Evolutionary conservation across 2,888 invertebrate genomes (phyloP).

Genomic region (Meganola albula): DNA sequence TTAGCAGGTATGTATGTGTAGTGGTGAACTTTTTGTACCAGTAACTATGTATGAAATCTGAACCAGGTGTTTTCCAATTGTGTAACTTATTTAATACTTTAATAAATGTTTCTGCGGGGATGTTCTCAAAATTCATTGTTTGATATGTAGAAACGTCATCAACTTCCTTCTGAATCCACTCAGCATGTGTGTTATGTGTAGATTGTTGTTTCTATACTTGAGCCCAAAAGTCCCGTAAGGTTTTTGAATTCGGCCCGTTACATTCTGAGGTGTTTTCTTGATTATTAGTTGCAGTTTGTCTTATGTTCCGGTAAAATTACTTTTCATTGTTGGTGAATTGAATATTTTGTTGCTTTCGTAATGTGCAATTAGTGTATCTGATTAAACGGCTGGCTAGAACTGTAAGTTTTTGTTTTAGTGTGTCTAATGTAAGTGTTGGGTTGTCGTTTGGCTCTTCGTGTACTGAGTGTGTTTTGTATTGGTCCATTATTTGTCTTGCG

Average conservation of each 20-base stretch:
- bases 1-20: constrained; percentile 1
- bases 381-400: background rate
- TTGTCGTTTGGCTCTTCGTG: background rate
- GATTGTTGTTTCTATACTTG: background rate
- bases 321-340: constrained; percentile 1
- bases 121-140: constrained; percentile 16
- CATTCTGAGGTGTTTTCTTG: background rate
- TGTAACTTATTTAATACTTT: constrained; percentile 7
- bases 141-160: background rate
- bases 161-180: background rate
- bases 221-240: background rate
- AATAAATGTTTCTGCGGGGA: constrained; percentile 10
- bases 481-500: background rate
- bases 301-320: background rate
- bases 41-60: constrained; percentile 17
- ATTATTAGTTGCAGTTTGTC: background rate
- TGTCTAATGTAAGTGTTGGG: background rate
- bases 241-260: background rate
- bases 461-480: background rate
- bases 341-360: constrained; percentile 1
- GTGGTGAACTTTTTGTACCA: constrained; percentile 18
- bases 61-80: constrained; percentile 21
- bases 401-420: constrained; percentile 3
- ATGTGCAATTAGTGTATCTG: constrained; percentile 1
- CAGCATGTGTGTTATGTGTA: background rate